Conservation (phyloP, 2,888 invertebrate genomes). For the Gerris lacustris region DNA sequence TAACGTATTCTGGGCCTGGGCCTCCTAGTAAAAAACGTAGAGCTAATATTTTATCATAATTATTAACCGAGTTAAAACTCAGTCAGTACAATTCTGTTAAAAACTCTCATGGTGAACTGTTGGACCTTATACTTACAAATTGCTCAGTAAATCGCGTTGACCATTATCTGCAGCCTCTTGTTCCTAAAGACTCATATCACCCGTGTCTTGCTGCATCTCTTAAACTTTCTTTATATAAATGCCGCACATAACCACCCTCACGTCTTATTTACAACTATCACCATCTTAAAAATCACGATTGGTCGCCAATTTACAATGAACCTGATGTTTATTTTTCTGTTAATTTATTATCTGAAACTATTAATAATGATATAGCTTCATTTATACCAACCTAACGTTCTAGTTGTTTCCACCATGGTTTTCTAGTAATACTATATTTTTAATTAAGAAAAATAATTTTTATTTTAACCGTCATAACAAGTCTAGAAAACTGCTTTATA, state of each 20-base stretch:
- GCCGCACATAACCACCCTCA: neutral
- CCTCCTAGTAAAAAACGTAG: too few species aligned
- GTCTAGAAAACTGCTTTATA: neutral
- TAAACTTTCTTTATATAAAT: too few species aligned
- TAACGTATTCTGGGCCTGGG: too few species aligned
- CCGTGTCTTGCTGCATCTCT: too few species aligned
- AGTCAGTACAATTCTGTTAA: too few species aligned
- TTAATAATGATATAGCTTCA: neutral
- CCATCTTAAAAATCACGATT: slow-evolving; percentile 1
- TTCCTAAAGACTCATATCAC: too few species aligned
- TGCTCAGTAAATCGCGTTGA: too few species aligned
- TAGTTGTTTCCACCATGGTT: neutral
- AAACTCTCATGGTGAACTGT: too few species aligned
- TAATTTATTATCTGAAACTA: neutral
- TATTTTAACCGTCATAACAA: neutral
- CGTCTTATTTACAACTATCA: neutral
- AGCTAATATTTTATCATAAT: too few species aligned
- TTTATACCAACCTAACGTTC: neutral
- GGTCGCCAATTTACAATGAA: neutral
- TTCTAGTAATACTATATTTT: neutral
- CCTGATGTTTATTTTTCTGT: neutral
- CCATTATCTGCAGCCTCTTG: too few species aligned
- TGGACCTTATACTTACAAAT: too few species aligned
- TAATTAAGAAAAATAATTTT: slow-evolving; percentile 1
- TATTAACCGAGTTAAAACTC: too few species aligned